A percentile compares a stretch with the other conserved stretches of the same genome.
phyloP scores from a whole-genome alignment of 2,113 vertebrate species.

The Hepsetus odoe region DNA sequence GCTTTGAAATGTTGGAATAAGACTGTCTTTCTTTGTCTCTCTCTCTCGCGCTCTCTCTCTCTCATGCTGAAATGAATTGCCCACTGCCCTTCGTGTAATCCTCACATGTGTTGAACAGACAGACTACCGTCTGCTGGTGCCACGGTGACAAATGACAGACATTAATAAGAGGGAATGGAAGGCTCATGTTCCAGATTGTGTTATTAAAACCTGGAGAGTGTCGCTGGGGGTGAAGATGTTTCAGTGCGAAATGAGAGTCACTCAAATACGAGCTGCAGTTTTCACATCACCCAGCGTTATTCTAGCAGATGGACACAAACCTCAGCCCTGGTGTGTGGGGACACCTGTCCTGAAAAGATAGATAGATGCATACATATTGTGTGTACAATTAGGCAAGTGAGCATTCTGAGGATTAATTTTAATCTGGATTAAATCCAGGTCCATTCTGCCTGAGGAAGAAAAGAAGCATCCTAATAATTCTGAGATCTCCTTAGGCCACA shows the following conservation, averaged over 20 bases:
- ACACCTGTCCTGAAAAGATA: neutral
- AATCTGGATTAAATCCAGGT: no score
- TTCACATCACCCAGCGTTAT: neutral
- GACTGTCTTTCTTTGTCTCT: neutral
- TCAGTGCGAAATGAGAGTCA: constrained; percentile 10
- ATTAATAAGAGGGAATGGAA: constrained; percentile 49
- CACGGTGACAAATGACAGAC: constrained; percentile 55
- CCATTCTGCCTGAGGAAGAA: no score
- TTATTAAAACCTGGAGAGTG: constrained; percentile 59
- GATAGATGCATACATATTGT: neutral
- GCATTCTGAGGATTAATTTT: no score
- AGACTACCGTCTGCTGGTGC: constrained; percentile 52
- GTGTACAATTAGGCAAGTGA: no score
- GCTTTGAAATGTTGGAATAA: neutral
- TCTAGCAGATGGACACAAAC: neutral
- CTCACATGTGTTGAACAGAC: constrained; percentile 52
- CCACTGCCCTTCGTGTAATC: constrained; percentile 37
- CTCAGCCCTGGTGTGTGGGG: neutral
- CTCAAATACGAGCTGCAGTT: neutral
- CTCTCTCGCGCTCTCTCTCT: constrained; percentile 13
- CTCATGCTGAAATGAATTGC: constrained; percentile 43
- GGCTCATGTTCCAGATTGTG: constrained; percentile 52
- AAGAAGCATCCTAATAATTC: no score
- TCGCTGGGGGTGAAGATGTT: constrained; percentile 36
- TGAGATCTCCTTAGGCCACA: no score